These are phyloP conservation scores for Heliconius hermathena DNA, from an alignment of 1,140 invertebrate genomes.

Conservation along the genomic window DNA sequence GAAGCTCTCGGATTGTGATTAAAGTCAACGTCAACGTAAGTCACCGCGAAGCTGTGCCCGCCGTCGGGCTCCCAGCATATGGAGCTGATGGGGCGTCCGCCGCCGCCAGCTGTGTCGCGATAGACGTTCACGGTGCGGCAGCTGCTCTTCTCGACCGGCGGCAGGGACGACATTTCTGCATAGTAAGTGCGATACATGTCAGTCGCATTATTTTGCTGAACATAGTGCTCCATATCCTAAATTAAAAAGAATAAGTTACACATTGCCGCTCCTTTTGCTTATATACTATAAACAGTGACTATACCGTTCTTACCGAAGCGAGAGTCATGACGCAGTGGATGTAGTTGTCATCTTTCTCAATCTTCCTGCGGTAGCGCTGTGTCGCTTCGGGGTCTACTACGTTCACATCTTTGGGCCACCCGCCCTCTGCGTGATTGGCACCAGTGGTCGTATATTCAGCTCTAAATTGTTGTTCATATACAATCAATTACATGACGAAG, in stretches of 20 bases:
- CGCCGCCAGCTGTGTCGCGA: conserved; percentile 58
- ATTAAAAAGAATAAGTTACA: background rate
- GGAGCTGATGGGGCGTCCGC: conserved; percentile 88
- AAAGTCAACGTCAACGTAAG: conserved; percentile 92
- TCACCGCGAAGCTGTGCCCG: conserved; percentile 89
- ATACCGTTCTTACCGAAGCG: conserved; percentile 42
- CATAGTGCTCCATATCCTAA: conserved; percentile 92
- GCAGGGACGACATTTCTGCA: conserved; percentile 83
- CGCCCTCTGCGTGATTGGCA: conserved; percentile 95
- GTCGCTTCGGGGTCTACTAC: conserved; percentile 93
- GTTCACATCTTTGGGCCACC: conserved; percentile 98
- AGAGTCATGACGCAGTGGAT: conserved; percentile 89
- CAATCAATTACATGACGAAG: background rate
- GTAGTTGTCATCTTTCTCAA: conserved; percentile 97
- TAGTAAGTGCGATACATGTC: conserved; percentile 96
- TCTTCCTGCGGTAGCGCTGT: conserved; percentile 93
- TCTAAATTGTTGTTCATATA: conserved; percentile 56
- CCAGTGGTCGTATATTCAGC: conserved; percentile 90
- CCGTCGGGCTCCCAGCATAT: conserved; percentile 94
- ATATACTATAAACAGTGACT: background rate
- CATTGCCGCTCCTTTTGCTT: background rate
- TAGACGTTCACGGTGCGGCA: conserved; percentile 81
- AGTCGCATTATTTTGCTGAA: conserved; percentile 95
- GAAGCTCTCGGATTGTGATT: conserved; percentile 78
- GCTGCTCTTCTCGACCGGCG: conserved; percentile 84